Evolutionary conservation across 1,140 invertebrate genomes (phyloP).

Genomic region (Hycleus cichorii): DNA sequence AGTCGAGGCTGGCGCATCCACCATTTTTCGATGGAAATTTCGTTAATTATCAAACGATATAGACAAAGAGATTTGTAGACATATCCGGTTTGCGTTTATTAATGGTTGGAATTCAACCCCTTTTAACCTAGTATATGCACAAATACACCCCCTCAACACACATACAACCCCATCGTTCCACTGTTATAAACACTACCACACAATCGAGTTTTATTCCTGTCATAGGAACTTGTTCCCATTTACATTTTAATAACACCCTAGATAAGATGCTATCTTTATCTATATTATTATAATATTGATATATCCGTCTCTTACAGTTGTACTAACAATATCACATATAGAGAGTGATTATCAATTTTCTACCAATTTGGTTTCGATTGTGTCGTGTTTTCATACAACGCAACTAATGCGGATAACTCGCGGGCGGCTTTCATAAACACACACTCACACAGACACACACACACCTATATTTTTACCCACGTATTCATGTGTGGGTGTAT

Average conservation of each 20-base stretch:
- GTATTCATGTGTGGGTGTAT: too few species aligned
- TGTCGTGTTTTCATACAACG: constrained; percentile 30
- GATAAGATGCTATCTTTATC: constrained; percentile 12
- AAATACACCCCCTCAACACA: not conserved
- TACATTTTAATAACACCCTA: constrained; percentile 41
- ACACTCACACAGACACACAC: too few species aligned
- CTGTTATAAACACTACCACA: constrained; percentile 11
- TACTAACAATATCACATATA: constrained; percentile 14
- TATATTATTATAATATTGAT: constrained; percentile 2
- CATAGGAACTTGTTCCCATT: constrained; percentile 39
- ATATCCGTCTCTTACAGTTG: constrained; percentile 14
- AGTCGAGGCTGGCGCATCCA: not conserved
- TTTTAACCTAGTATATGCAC: too few species aligned
- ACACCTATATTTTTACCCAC: too few species aligned
- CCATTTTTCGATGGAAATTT: constrained; percentile 1
- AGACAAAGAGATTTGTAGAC: not conserved
- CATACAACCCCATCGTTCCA: not conserved
- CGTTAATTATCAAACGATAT: constrained; percentile 14
- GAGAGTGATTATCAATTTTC: constrained; percentile 41
- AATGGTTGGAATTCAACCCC: not conserved
- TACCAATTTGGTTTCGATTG: constrained; percentile 42
- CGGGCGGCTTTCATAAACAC: constrained; percentile 7
- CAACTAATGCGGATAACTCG: constrained; percentile 25
- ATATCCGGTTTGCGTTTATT: constrained; percentile 14
- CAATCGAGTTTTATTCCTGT: constrained; percentile 29